These are phyloP conservation scores for Zoroaster sp. DNA, from an alignment of 53 echinoderm and acorn worm species.

Conservation along the genomic window DNA sequence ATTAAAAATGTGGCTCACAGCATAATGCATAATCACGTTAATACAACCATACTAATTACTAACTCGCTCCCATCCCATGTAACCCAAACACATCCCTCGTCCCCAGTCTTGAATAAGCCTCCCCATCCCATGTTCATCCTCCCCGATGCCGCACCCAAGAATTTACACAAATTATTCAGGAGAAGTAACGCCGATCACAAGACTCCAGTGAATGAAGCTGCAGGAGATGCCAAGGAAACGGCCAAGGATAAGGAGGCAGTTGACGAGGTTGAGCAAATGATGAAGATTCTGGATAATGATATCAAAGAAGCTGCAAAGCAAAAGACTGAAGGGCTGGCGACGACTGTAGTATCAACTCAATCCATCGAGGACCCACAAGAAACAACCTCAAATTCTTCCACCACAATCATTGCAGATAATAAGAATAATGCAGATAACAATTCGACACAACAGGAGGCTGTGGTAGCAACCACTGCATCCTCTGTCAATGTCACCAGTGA, in stretches of 20 bases:
- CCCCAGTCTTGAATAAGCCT: background rate
- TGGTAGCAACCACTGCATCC: background rate
- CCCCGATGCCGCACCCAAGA: background rate
- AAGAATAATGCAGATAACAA: background rate
- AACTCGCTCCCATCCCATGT: background rate
- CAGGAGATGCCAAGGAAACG: background rate
- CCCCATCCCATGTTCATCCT: conserved; percentile 15
- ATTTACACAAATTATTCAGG: conserved; percentile 31
- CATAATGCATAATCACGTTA: background rate
- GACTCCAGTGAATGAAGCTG: background rate
- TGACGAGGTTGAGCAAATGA: background rate
- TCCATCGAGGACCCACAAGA: background rate
- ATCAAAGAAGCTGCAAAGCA: background rate
- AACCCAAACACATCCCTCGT: conserved; percentile 25
- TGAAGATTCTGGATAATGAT: background rate
- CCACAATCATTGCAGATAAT: background rate
- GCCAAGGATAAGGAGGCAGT: background rate
- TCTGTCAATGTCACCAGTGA: background rate
- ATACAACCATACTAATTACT: conserved; percentile 9
- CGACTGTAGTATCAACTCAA: no score
- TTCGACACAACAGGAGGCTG: background rate
- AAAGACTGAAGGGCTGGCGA: no score
- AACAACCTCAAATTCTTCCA: background rate
- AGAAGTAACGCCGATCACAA: background rate
- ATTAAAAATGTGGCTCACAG: background rate